These are phyloP conservation scores for Anhinga rufa DNA, from an alignment of 2,113 vertebrate genomes.

Conservation along the genomic window DNA sequence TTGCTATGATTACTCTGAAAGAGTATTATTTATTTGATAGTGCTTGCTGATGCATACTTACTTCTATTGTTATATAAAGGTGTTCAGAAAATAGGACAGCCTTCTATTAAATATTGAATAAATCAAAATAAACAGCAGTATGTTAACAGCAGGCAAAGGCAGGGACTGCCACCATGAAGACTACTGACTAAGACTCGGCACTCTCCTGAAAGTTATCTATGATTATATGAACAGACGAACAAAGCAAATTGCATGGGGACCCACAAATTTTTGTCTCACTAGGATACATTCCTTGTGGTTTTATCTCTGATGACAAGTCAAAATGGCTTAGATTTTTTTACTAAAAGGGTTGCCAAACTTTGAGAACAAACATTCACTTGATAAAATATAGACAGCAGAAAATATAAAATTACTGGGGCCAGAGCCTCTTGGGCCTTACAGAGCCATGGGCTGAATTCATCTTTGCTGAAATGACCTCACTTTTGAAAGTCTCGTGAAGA, in stretches of 20 bases:
- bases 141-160: not conserved
- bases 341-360: not conserved
- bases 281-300: not conserved
- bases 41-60: not conserved
- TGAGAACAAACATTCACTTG: not conserved
- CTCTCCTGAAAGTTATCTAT: not conserved
- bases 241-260: not conserved
- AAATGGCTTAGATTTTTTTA: not conserved
- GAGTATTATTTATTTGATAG: not conserved
- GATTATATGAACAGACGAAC: not conserved
- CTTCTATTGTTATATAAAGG: not conserved
- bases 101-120: not conserved
- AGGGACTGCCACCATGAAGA: not conserved
- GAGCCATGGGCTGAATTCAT: not conserved
- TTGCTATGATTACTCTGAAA: not conserved
- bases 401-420: not conserved
- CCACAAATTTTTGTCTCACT: not conserved
- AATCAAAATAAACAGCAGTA: not conserved
- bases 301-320: not conserved
- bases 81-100: not conserved
- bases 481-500: not conserved
- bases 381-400: not conserved
- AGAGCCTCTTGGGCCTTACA: not conserved
- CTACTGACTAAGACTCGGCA: not conserved
- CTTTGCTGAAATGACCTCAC: not conserved